phyloP scores from a whole-genome alignment of 2,113 vertebrate species.

The Fulica atra region DNA sequence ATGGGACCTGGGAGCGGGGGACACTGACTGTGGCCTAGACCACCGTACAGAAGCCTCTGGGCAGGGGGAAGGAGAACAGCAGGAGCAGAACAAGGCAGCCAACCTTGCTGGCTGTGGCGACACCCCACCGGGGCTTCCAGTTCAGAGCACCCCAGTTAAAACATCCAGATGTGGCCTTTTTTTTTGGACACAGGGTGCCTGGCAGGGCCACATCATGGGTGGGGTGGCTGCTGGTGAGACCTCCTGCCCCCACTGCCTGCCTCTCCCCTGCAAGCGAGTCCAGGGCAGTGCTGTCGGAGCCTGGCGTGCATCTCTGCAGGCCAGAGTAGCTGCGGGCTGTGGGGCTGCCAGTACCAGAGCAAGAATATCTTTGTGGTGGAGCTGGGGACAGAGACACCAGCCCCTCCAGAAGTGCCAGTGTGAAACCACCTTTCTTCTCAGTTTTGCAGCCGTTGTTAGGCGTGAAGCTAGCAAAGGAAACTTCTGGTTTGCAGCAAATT shows the following conservation, averaged over 20 bases:
- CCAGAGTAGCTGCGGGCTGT: background rate
- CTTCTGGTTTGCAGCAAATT: background rate
- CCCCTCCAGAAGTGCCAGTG: background rate
- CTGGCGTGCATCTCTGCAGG: rapidly evolving
- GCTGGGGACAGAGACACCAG: background rate
- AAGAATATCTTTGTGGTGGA: background rate
- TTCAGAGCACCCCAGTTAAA: background rate
- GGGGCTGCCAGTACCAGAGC: rapidly evolving
- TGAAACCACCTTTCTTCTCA: background rate
- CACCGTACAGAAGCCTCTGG: background rate
- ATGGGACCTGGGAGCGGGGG: background rate
- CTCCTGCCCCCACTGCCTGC: rapidly evolving
- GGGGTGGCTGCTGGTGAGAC: background rate
- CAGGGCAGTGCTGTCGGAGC: background rate
- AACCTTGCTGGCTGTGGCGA: background rate
- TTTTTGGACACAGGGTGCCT: background rate
- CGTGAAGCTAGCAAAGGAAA: background rate
- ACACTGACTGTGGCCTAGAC: background rate
- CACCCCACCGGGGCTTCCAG: background rate
- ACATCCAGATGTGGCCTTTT: background rate
- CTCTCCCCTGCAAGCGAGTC: background rate
- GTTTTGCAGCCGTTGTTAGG: background rate
- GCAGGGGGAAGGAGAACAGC: background rate
- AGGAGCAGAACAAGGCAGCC: background rate
- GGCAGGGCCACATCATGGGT: rapidly evolving